Percentiles rank a stretch among this genome's conserved stretches.
Evolutionary conservation across 2,888 invertebrate species (phyloP).

Genomic region (Drosophila tripunctata): DNA sequence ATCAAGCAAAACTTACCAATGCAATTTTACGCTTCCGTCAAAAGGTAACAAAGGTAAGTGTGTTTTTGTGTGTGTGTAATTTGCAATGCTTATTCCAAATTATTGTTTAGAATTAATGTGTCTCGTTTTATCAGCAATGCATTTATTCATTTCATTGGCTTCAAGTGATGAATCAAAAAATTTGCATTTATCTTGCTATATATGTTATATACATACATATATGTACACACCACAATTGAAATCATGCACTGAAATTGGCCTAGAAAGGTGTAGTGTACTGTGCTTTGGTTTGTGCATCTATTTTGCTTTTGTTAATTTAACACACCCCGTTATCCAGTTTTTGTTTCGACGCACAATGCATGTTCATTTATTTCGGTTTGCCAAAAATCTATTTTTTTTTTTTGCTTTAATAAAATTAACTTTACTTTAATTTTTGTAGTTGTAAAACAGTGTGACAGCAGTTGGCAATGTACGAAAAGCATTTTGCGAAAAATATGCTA

Average conservation of each 20-base stretch:
- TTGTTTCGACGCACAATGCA: conserved; percentile 19
- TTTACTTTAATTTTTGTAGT: conserved; percentile 46
- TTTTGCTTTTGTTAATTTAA: conserved; percentile 27
- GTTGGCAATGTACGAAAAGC: conserved; percentile 5
- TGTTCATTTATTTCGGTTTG: conserved; percentile 35
- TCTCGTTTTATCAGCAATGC: conserved; percentile 23
- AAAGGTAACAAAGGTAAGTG: conserved; percentile 19
- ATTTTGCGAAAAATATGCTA: conserved; percentile 37
- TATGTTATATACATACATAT: too few species aligned
- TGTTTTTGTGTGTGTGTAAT: conserved; percentile 17
- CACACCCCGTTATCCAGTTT: conserved; percentile 30
- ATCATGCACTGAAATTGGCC: conserved; percentile 22
- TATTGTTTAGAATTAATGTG: not conserved
- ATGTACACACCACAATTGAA: conserved; percentile 26
- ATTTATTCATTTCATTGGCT: conserved; percentile 35
- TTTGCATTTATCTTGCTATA: conserved; percentile 36
- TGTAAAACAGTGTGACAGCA: conserved; percentile 42
- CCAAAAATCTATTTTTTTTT: too few species aligned
- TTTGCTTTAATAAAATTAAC: conserved; percentile 27
- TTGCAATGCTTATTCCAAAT: conserved; percentile 17
- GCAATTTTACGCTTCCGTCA: conserved; percentile 57
- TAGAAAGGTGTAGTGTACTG: conserved; percentile 8
- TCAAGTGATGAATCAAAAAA: conserved; percentile 15
- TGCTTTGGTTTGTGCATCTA: not conserved
- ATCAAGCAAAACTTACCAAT: conserved; percentile 62